A percentile compares a stretch with the other conserved stretches of the same genome.
These are phyloP conservation scores for Crambe crambe DNA, from an alignment of 37 sponge, comb jelly and placozoan species.

Conservation along the genomic window DNA sequence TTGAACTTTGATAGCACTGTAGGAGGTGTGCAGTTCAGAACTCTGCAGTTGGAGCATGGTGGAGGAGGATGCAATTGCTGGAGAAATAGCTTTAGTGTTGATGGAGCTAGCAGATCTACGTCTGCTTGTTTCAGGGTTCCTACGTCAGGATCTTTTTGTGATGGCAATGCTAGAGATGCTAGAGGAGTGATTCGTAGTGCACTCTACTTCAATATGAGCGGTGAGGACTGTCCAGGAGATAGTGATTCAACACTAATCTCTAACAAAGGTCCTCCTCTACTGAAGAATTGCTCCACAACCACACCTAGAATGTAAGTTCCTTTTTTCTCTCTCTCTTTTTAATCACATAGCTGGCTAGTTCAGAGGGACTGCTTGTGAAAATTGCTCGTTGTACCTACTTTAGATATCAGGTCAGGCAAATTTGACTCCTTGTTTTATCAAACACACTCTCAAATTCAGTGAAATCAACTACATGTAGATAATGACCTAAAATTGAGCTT, in stretches of 20 bases:
- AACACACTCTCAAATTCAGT: no score
- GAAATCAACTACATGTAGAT: no score
- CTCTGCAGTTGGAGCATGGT: constrained; percentile 5
- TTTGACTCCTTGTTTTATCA: no score
- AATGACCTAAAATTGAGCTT: no score
- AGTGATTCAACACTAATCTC: neutral
- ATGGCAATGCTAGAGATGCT: neutral
- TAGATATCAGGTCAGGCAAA: no score
- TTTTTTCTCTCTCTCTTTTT: no score
- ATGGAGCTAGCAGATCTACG: neutral
- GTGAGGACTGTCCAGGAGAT: neutral
- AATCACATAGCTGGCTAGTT: no score
- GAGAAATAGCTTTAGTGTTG: no score
- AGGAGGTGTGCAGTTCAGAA: neutral
- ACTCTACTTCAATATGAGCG: neutral
- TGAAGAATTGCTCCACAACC: neutral
- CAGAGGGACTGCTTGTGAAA: no score
- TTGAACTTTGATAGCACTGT: neutral
- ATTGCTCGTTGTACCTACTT: no score
- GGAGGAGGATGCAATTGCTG: neutral
- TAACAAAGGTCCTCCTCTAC: neutral
- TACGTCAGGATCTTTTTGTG: neutral
- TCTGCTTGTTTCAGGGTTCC: neutral
- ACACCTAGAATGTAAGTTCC: neutral
- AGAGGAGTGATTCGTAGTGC: neutral